These are phyloP conservation scores for Morpho achilles DNA, from an alignment of 2,888 invertebrate species.

Conservation along the genomic window DNA sequence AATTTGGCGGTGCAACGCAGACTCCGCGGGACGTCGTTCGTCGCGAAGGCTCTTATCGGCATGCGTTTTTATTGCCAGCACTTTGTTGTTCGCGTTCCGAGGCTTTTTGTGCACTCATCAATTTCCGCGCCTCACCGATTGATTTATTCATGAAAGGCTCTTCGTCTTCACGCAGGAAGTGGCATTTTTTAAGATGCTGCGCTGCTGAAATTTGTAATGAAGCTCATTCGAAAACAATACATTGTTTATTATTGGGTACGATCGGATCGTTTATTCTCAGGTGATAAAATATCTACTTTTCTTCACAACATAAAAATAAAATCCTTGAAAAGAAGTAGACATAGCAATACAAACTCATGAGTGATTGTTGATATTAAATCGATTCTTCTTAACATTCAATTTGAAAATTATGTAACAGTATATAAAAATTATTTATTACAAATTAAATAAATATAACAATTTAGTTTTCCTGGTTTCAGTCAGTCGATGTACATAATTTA, in stretches of 20 bases:
- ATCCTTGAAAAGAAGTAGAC: neutral
- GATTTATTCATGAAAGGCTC: constrained; percentile 76
- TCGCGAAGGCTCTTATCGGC: constrained; percentile 46
- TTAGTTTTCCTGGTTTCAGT: neutral
- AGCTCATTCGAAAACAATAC: constrained; percentile 73
- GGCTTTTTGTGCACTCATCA: constrained; percentile 73
- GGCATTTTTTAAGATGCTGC: constrained; percentile 61
- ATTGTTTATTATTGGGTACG: constrained; percentile 61
- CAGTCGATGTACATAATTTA: neutral
- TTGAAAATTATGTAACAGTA: too few species aligned
- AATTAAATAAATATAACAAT: neutral
- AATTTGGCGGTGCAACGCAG: constrained; percentile 53
- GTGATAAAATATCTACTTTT: constrained; percentile 31
- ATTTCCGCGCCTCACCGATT: constrained; percentile 75
- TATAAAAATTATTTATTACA: neutral
- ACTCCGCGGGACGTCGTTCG: constrained; percentile 49
- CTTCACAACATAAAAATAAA: constrained; percentile 8
- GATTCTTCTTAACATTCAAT: too few species aligned
- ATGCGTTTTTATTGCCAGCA: constrained; percentile 68
- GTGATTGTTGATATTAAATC: too few species aligned
- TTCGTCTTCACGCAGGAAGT: constrained; percentile 72
- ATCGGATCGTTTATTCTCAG: constrained; percentile 26
- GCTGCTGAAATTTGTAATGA: constrained; percentile 73
- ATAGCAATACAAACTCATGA: too few species aligned
- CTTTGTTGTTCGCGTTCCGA: constrained; percentile 69